Evolutionary conservation across 2,888 invertebrate genomes (phyloP).

Genomic region (Ischnus inquisitorius): DNA sequence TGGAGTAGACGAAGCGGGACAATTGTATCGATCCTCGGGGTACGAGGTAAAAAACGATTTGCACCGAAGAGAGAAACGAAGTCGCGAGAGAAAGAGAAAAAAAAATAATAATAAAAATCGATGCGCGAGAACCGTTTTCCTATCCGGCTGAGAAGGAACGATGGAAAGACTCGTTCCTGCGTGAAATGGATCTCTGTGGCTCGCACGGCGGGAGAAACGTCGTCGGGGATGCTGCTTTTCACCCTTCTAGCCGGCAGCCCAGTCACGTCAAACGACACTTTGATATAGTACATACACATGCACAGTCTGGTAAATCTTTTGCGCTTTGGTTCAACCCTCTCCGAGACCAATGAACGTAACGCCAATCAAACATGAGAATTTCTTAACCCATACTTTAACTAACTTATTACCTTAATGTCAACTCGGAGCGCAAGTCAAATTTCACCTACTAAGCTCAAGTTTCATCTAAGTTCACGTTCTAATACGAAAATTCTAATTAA

Average conservation of each 20-base stretch:
- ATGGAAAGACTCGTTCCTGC: slow-evolving; percentile 78
- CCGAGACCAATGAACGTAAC: not conserved
- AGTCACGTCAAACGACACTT: slow-evolving; percentile 67
- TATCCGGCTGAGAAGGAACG: slow-evolving; percentile 56
- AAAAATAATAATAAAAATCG: no score
- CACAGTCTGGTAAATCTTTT: not conserved
- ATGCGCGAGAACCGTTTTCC: slow-evolving; percentile 77
- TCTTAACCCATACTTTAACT: no score
- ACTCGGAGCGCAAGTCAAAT: no score
- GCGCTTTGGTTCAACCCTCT: not conserved
- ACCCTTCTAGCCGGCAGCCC: slow-evolving; percentile 51
- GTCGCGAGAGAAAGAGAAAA: slow-evolving; percentile 68
- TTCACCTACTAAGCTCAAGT: no score
- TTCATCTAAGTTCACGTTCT: no score
- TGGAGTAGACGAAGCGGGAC: slow-evolving; percentile 48
- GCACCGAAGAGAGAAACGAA: slow-evolving; percentile 10
- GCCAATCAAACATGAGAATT: not conserved
- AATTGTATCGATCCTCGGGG: slow-evolving; percentile 55
- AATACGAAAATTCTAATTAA: no score
- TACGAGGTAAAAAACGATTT: slow-evolving; percentile 53
- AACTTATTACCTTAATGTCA: no score
- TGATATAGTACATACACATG: slow-evolving; percentile 13
- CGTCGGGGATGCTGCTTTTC: slow-evolving; percentile 4
- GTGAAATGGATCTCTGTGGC: slow-evolving; percentile 78
- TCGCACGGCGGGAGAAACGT: slow-evolving; percentile 65